Evolutionary conservation across 1,140 invertebrate genomes (phyloP).

Genomic region (Microvelia longipes): DNA sequence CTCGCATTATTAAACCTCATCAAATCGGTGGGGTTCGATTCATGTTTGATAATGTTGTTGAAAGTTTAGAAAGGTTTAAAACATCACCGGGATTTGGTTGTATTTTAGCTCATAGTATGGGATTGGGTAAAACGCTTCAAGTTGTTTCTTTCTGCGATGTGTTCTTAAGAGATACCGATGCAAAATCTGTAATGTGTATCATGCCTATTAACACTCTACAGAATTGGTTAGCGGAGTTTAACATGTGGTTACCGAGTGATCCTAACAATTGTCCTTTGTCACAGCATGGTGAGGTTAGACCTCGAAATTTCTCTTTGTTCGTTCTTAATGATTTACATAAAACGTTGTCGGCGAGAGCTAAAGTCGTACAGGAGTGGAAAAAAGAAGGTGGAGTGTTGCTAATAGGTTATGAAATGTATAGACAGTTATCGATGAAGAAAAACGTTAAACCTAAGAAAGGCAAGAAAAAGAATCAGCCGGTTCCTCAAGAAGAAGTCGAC

Average conservation of each 20-base stretch:
- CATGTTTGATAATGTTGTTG: constrained; percentile 90
- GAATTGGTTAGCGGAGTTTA: constrained; percentile 96
- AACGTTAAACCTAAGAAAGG: constrained; percentile 41
- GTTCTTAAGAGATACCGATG: constrained; percentile 78
- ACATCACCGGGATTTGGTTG: constrained; percentile 90
- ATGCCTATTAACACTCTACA: constrained; percentile 98
- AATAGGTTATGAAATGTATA: constrained; percentile 95
- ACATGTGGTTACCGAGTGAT: constrained; percentile 76
- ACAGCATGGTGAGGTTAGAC: constrained; percentile 44
- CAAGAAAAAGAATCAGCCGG: constrained; percentile 27
- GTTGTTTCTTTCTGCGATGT: constrained; percentile 90
- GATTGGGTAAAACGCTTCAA: constrained; percentile 96
- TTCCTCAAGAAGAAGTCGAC: constrained; percentile 39
- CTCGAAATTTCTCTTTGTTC: constrained; percentile 71
- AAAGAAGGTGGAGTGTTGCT: constrained; percentile 79
- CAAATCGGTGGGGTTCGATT: constrained; percentile 93
- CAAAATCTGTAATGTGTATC: constrained; percentile 81
- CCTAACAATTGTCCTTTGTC: constrained; percentile 30
- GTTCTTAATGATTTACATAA: constrained; percentile 90
- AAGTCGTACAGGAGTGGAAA: constrained; percentile 58
- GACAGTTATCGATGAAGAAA: constrained; percentile 68
- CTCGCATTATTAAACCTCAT: constrained; percentile 87
- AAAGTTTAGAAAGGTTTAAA: constrained; percentile 72
- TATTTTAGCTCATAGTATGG: constrained; percentile 98
- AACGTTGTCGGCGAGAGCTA: constrained; percentile 65